These are phyloP conservation scores for Cathartes aura DNA, from an alignment of 2,113 vertebrate genomes.

Conservation along the genomic window DNA sequence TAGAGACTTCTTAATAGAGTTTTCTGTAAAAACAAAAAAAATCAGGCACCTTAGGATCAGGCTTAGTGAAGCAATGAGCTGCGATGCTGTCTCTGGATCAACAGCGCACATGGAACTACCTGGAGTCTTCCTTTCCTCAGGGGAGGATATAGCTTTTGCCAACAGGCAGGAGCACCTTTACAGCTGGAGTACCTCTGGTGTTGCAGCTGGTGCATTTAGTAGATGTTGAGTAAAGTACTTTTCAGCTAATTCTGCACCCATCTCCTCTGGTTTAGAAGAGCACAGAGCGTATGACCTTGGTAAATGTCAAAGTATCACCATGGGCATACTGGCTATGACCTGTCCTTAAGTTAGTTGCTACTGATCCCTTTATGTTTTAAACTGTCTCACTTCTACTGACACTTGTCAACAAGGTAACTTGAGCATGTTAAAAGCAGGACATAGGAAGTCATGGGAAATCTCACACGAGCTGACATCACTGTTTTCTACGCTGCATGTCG, in stretches of 20 bases:
- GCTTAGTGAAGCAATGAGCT: not conserved
- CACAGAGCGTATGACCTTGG: not conserved
- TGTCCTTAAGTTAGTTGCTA: not conserved
- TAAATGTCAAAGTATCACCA: not conserved
- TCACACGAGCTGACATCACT: not conserved
- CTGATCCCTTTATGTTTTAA: not conserved
- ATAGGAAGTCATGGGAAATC: not conserved
- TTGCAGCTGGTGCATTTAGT: not conserved
- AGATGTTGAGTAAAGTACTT: not conserved
- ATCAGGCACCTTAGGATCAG: not conserved
- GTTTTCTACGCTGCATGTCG: not conserved
- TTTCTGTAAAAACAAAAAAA: not conserved
- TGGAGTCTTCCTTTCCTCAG: not conserved
- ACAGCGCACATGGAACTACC: not conserved
- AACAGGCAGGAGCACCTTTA: not conserved
- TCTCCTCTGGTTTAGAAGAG: not conserved
- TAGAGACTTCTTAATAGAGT: not conserved
- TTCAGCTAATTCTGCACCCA: not conserved
- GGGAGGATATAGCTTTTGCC: not conserved
- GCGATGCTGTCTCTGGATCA: rapidly evolving
- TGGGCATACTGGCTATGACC: not conserved
- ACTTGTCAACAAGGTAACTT: not conserved
- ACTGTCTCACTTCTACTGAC: not conserved
- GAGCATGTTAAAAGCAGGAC: not conserved
- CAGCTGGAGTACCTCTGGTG: not conserved